Evolutionary conservation across 2,113 vertebrate species (phyloP), one percentile per base, ranked within the genome.

Genomic region (Albula goreensis): DNA sequence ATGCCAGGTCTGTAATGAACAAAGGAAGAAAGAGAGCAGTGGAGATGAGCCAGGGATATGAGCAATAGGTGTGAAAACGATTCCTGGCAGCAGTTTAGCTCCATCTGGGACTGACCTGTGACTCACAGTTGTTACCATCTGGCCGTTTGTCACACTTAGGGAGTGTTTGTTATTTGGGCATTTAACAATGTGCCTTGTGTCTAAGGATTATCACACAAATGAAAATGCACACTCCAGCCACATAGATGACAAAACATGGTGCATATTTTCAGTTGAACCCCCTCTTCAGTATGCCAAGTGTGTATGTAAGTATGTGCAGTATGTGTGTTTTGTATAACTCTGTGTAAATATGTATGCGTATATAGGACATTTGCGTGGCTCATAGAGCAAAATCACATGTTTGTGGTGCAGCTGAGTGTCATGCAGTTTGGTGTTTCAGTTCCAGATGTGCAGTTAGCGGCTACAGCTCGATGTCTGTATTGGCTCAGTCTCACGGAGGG

Each of bases 41-140:
- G 25, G 81, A 25, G 50, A 50, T 25, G 3, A 70, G 80, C 2
- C 1, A 31, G 2, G 25, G 17, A 19, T 51, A 49, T 52, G 50
- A 53, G 50, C 31, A 31, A 41, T 70, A 25, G 83, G 63, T 52
- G 66, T 41, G 50, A 78, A 66, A 70, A 51, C 56, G 83, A 15
- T 4, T 84, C 17, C 66, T 84, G 83, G 83, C 70, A 84, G 66
- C n/a, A 41, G 83, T 41, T 70, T 78, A 31, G 50, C 66, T 49
- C 83, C 83, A 53, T 84, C 83, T 84, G 83, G 49, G 83, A 52
- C 83, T 78, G 70, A 84, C 3, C 52, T 77, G 31, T 56, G 13
- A 51, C 66, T 31, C 50, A n/a, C 80, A 82, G 80, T 82, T 82
- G 80, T 82, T 82, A 51, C 19, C 51, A 51, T 56, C 80, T 82